Base-by-base conservation (phyloP, 2,888 invertebrate species). In the Opisthograptis luteolata region DNA sequence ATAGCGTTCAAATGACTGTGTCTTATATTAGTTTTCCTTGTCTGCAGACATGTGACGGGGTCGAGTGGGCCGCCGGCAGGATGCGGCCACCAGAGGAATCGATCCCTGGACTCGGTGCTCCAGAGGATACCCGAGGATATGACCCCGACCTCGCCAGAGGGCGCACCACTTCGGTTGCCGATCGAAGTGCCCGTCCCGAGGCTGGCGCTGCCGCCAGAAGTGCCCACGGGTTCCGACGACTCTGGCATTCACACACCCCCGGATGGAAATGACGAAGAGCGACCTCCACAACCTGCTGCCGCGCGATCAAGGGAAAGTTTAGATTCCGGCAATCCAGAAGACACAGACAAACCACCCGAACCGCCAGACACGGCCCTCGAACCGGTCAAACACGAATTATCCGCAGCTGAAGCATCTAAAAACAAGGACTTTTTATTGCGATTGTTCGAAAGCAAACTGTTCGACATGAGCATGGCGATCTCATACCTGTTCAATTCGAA, bases 401-500 rank as follows among this genome's bases (percentile, higher is more conserved):
- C 79, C 50, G 76, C 79, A 24, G 74, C 81, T n/a, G 84, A 84
- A 56, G 74, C 87, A 42, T 76, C 89, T 60, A 80, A 81, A 75
- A 80, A 91, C 78, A 94, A 94, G 79, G 94, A 94, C 70, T 93
- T 94, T 84, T 90, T 97, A 53, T 92, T 98, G 66, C 92, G 99
- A 72, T 93, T 99, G 73, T 98, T 99, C 82, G 98, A 99, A 90
- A 98, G 99, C 70, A 98, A 97, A 89, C 94, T 98, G 70, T 90
- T 99, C 89, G 98, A 99, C 84, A 98, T 99, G 93, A 96, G 98
- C 64, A 98, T 99, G 93, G 99, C 99, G 59, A 97, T 99, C 77
- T 97, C 97, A 79, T 99, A 99, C 91, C 92, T 99, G 50, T 99
- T 98, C 86, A 98, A 98, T 83, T 98, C 99, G 27, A 99, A 99